Evolutionary conservation across 2,113 vertebrate species (phyloP).

Genomic region (Emydura subglobosa): DNA sequence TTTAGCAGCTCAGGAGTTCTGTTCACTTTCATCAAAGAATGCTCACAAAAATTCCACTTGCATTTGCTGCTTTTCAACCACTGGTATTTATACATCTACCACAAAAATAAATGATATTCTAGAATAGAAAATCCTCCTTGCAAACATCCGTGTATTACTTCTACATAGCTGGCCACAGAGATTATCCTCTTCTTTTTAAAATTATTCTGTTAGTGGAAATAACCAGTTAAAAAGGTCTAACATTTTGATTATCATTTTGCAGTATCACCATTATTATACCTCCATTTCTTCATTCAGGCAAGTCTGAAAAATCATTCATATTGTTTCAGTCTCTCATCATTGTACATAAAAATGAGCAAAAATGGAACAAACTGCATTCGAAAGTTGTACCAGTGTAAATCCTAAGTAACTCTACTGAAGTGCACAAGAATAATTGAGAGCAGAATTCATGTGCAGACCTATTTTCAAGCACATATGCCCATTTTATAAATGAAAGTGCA

Average conservation of each 20-base stretch:
- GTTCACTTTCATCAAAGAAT: slow-evolving; percentile 46
- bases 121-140: slow-evolving; percentile 36
- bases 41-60: slow-evolving; percentile 17
- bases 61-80: slow-evolving; percentile 27
- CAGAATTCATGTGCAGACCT: too few species aligned
- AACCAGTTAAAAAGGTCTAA: slow-evolving; percentile 11
- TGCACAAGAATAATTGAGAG: too few species aligned
- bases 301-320: too few species aligned
- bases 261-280: too few species aligned
- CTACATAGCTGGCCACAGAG: background rate
- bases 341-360: too few species aligned
- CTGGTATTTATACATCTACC: background rate
- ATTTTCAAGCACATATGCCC: too few species aligned
- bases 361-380: too few species aligned
- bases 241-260: slow-evolving; percentile 36
- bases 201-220: background rate
- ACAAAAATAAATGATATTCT: background rate
- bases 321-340: too few species aligned
- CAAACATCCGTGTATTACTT: slow-evolving; percentile 46
- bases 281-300: too few species aligned
- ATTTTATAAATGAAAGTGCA: too few species aligned
- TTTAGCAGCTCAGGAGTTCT: slow-evolving; percentile 30
- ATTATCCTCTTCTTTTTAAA: slow-evolving; percentile 30
- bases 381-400: too few species aligned
- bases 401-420: too few species aligned